Percentiles rank a stretch among this genome's conserved stretches.
These are phyloP conservation scores for Parauchenoglanis punctatus DNA, from an alignment of 2,797 vertebrate species.

Conservation along the genomic window DNA sequence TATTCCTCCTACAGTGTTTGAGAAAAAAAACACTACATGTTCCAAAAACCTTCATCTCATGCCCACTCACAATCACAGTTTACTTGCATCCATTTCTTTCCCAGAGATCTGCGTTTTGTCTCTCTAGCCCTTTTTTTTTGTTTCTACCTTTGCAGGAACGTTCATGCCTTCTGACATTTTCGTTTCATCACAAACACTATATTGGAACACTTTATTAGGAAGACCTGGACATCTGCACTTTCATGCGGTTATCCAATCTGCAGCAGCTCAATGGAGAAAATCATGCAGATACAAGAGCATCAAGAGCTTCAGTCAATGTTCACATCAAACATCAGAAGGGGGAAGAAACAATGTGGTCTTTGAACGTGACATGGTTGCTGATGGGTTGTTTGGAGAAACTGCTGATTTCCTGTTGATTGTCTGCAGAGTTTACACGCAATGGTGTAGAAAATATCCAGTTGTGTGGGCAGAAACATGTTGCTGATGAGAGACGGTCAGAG, in stretches of 20 bases:
- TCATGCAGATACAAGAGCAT: neutral
- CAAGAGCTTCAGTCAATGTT: neutral
- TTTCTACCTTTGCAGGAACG: neutral
- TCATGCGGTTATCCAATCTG: neutral
- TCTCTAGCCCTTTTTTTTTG: neutral
- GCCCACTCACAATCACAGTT: slow-evolving; percentile 12
- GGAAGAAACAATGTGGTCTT: neutral
- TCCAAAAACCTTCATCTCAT: slow-evolving; percentile 16
- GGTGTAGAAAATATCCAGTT: neutral
- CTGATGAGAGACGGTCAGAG: neutral
- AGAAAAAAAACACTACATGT: slow-evolving; percentile 21
- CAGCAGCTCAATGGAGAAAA: neutral
- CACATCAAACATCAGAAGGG: neutral
- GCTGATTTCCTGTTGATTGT: neutral
- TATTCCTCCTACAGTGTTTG: slow-evolving; percentile 18
- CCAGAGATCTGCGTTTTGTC: neutral
- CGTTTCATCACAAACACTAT: neutral
- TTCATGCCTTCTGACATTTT: neutral
- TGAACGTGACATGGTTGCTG: neutral
- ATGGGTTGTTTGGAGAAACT: neutral
- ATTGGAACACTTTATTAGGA: neutral
- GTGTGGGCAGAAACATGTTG: neutral
- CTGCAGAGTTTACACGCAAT: neutral
- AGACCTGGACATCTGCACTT: neutral
- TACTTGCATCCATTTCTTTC: slow-evolving; percentile 11